Conservation (phyloP, 2,888 invertebrate genomes). For the Dynastes maya region DNA sequence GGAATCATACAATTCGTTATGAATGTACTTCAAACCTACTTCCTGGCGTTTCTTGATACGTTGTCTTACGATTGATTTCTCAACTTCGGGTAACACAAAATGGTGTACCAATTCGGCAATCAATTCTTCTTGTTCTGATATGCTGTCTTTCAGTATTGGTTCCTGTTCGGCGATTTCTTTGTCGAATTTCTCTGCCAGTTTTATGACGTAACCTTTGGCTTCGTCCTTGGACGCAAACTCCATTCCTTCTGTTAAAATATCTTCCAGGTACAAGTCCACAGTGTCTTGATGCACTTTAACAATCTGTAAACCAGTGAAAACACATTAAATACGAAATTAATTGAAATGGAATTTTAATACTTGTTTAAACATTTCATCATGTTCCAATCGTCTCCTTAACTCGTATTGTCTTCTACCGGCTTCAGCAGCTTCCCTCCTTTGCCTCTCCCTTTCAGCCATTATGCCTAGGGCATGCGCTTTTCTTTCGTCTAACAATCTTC, state of each 20-base stretch:
- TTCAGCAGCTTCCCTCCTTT: conserved; percentile 85
- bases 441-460: conserved; percentile 84
- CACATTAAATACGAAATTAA: background rate
- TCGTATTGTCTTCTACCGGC: conserved; percentile 86
- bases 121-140: conserved; percentile 72
- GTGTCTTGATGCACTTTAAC: conserved; percentile 76
- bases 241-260: conserved; percentile 76
- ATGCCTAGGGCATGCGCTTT: conserved; percentile 85
- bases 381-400: conserved; percentile 79
- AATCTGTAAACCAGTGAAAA: conserved; percentile 63
- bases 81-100: conserved; percentile 74
- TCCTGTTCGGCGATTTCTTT: conserved; percentile 69
- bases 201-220: conserved; percentile 73
- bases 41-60: conserved; percentile 67
- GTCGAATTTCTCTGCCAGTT: conserved; percentile 75
- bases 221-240: conserved; percentile 74
- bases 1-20: conserved; percentile 64
- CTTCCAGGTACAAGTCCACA: conserved; percentile 77
- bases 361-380: conserved; percentile 87
- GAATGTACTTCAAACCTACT: conserved; percentile 68
- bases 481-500: conserved; percentile 83
- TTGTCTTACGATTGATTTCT: conserved; percentile 66
- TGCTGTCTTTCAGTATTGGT: conserved; percentile 35
- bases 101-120: conserved; percentile 76
- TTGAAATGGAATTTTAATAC: conserved; percentile 58